Evolutionary conservation across 2,113 vertebrate species (phyloP).

Genomic region (Apodemus speciosus): DNA sequence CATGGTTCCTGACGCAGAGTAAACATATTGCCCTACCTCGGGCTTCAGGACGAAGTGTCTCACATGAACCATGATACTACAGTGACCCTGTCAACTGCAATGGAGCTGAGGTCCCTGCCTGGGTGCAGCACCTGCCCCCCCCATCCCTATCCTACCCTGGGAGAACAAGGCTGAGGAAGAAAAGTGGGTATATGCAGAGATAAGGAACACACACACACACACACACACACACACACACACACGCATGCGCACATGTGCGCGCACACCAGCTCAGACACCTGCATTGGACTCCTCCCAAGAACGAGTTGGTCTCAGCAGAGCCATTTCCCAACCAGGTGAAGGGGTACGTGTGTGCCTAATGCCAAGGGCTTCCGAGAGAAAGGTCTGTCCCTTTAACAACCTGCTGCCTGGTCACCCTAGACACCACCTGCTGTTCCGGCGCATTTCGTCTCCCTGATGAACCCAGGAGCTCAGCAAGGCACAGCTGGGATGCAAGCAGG

Average conservation of each 20-base stretch:
- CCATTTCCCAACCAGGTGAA: rapidly evolving
- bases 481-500: not conserved
- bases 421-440: not conserved
- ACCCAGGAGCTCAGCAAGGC: not conserved
- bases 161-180: not conserved
- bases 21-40: not conserved
- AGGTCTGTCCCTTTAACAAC: not conserved
- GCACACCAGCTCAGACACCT: not conserved
- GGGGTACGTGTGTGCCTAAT: rapidly evolving
- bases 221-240: not conserved
- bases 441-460: not conserved
- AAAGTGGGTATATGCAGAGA: not conserved
- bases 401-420: not conserved
- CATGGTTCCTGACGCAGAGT: not conserved
- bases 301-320: not conserved
- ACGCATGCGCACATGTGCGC: no score
- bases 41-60: not conserved
- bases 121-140: not conserved
- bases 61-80: not conserved
- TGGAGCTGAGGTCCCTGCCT: not conserved
- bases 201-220: not conserved
- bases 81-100: not conserved
- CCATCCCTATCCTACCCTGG: no score
- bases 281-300: not conserved
- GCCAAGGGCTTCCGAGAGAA: no score